Conservation (phyloP, 2,797 vertebrate species). For the Peromyscus aztecus region DNA sequence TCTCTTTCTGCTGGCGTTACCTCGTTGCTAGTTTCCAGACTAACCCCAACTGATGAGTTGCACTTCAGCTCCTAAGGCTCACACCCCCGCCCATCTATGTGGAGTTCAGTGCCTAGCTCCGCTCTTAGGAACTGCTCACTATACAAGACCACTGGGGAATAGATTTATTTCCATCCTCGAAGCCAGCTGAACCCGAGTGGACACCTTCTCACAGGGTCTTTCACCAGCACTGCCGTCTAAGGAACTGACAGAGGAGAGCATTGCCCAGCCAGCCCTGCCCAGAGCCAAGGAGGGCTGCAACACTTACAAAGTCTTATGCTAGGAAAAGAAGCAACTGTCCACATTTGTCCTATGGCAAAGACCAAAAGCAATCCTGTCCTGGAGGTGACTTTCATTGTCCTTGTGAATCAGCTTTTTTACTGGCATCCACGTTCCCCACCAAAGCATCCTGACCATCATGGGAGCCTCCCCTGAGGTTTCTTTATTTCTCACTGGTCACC, state of each 20-base stretch:
- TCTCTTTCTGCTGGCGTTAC: neutral
- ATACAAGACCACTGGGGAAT: neutral
- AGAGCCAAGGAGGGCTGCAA: neutral
- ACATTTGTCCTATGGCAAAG: neutral
- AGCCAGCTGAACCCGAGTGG: neutral
- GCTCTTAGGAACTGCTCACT: neutral
- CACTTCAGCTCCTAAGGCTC: neutral
- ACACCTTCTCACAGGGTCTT: neutral
- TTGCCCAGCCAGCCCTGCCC: neutral
- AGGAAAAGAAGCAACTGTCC: neutral
- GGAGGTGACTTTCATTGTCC: neutral
- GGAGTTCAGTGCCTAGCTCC: neutral
- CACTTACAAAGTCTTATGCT: neutral
- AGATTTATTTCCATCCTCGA: neutral
- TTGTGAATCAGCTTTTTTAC: neutral
- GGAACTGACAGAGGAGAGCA: neutral
- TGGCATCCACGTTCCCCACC: neutral
- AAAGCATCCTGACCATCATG: neutral
- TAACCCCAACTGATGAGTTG: neutral
- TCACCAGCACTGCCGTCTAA: neutral
- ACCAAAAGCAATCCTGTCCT: neutral
- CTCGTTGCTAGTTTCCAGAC: neutral
- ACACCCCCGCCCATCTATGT: neutral
- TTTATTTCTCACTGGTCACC: constrained; percentile 25
- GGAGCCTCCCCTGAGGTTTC: neutral